Conservation (phyloP, 2,113 vertebrate genomes). For the Paraplagusia blochii region DNA sequence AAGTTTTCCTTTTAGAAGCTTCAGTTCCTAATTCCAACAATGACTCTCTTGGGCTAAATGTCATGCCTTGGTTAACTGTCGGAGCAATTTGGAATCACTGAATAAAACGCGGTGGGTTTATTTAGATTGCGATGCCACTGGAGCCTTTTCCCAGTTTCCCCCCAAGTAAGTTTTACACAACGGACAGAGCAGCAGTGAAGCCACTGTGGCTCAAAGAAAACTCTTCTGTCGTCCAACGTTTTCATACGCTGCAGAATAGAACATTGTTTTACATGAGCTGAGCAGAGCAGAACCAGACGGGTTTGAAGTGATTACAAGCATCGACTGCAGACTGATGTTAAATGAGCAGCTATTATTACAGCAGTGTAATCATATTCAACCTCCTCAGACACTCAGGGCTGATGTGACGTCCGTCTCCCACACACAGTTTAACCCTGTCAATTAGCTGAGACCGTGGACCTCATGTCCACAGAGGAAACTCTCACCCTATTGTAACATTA, state of each 20-base stretch:
- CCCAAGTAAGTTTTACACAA: conserved; percentile 36
- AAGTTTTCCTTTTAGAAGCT: conserved; percentile 58
- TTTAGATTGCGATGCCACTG: conserved; percentile 52
- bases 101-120: conserved; percentile 49
- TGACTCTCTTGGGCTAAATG: conserved; percentile 49
- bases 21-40: conserved; percentile 47
- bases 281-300: conserved; percentile 8
- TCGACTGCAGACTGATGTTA: conserved; percentile 40
- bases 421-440: conserved; percentile 46
- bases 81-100: conserved; percentile 38
- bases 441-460: conserved; percentile 25
- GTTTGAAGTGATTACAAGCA: conserved; percentile 23
- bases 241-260: conserved; percentile 3
- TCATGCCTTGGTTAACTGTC: conserved; percentile 44
- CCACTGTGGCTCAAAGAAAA: conserved; percentile 39
- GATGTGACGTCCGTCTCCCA: conserved; percentile 35
- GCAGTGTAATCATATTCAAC: conserved; percentile 45
- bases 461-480: conserved; percentile 23
- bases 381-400: conserved; percentile 39
- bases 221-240: conserved; percentile 8
- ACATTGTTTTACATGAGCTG: conserved; percentile 5
- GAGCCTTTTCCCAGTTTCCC: conserved; percentile 37
- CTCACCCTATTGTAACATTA: conserved; percentile 5
- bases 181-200: conserved; percentile 47
- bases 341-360: conserved; percentile 45